Evolutionary conservation across 2,888 invertebrate species (phyloP), one percentile per base, ranked within the genome.

Genomic region (Cordilura impudica): DNA sequence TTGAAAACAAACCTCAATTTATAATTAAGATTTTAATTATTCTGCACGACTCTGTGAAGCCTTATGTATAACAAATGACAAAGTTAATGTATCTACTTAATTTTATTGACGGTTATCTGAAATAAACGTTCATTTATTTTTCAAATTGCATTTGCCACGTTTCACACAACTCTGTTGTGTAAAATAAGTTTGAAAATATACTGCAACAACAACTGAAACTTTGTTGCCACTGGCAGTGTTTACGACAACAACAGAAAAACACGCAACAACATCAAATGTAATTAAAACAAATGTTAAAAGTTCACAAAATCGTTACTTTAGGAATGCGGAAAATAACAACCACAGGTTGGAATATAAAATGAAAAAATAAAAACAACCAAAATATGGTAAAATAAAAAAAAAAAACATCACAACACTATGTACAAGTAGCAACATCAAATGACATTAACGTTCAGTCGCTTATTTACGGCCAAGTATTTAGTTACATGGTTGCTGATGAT

Each of bases 251-350:
- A 39, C n/a, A 31, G 10, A 35, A 61, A 53, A 47, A 47, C 60
- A 71, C 43, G 21, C 39, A 74, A 47, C 58, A 61, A 65, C 19
- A 73, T 66, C 66, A 66, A 70, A 77, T 69, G 65, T 81, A 77
- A 81, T 77, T 81, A 81, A 81, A 81, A 77, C 61, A 77, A 77
- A 67, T 66, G 61, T 54, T 31, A 39, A 65, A 66, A 80, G 45
- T 72, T 72, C 23, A 54, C 10, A 45, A 53, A 66, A 66, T 51
- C 47, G 19, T 35, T 43, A 29, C 31, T 35, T 47, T 18, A 47
- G 45, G 14, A 45, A 49, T 10, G 53, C 4, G 7, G 7, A 60
- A 35, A 53, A 43, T 71, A 54, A 61, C 49, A 47, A 43, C 71
- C 60, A 21, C 77, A 39, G 39, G 26, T 19, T 72, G 47, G 26